Evolutionary conservation across 2,888 invertebrate genomes (phyloP), one percentile per base, ranked within the genome.

Genomic region (Hoplodrina blanda): DNA sequence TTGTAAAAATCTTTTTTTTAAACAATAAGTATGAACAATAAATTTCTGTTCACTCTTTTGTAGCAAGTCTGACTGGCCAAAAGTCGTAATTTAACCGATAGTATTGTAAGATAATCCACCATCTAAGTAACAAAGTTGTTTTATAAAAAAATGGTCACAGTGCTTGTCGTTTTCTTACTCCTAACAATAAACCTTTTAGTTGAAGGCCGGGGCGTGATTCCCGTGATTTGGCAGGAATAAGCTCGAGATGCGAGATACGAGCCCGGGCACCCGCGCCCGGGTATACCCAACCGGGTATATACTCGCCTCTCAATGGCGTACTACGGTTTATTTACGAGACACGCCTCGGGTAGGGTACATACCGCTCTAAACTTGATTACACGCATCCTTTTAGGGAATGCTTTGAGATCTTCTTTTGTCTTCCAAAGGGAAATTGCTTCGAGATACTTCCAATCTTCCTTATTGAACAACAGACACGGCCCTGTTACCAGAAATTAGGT

Each of bases 311-410:
- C 62, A 77, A 81, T 71, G 74, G 72, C 72, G 46, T 54, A 67
- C 73, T 76, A 72, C 67, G 52, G 53, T 73, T 75, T 82, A 75
- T 82, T 82, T 82, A 82, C 69, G 72, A 75, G 59, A 67, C 54
- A 25, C 53, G 69, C 74, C 63, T 61, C 50, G 50, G 54, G 53
- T 56, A 61, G 33, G 57, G 75, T 25, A 19, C 60, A 19, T 19
- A 19, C 46, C 62, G 37, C 63, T 69, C 62, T 65, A 78, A 78
- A 78, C 63, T 78, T 78, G 78, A 78, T 78, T 74, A 78, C 60
- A 77, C 62, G 56, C 54, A 61, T 63, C 69, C 66, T 74, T 66
- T 69, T 57, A 62, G 53, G 52, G 44, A 69, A 73, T 63, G 49
- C 46, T 46, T 54, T 8, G 52, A 69, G 41, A 66, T 66, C 17